These are phyloP conservation scores for Ceyx margarethae DNA, from an alignment of 2,113 vertebrate species.

Conservation along the genomic window DNA sequence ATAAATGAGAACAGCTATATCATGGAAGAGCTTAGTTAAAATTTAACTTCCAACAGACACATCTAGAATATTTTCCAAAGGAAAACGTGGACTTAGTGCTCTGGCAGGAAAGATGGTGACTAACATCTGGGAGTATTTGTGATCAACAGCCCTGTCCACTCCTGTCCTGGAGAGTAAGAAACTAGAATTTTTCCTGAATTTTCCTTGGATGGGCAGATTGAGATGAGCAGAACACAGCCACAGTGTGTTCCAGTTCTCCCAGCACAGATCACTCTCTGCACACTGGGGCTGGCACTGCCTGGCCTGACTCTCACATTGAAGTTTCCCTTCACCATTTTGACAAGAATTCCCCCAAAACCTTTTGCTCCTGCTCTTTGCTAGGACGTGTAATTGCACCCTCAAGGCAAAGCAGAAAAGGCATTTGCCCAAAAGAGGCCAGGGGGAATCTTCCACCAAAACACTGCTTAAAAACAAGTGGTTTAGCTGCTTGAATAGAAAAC, in stretches of 20 bases:
- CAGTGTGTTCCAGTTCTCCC: accelerated
- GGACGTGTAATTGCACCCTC: background rate
- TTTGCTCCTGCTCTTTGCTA: background rate
- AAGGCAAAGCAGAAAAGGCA: background rate
- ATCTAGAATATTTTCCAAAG: slow-evolving; percentile 8
- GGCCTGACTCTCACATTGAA: background rate
- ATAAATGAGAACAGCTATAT: slow-evolving; percentile 35
- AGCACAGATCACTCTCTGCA: background rate
- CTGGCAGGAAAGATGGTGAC: background rate
- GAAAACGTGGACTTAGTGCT: background rate
- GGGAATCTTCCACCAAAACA: background rate
- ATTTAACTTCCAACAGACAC: background rate
- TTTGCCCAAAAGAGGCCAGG: background rate
- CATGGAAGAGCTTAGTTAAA: slow-evolving; percentile 23
- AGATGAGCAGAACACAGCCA: too few species aligned
- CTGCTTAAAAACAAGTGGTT: background rate
- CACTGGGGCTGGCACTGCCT: accelerated
- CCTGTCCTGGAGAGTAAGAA: background rate
- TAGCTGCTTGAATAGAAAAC: background rate
- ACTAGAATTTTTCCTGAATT: background rate
- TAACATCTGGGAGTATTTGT: slow-evolving; percentile 25
- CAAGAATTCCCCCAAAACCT: background rate
- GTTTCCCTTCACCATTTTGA: background rate
- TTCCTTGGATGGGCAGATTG: background rate
- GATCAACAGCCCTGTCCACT: background rate